phyloP scores from a whole-genome alignment of 2,888 invertebrate genomes.

The Dorcus hopei region DNA sequence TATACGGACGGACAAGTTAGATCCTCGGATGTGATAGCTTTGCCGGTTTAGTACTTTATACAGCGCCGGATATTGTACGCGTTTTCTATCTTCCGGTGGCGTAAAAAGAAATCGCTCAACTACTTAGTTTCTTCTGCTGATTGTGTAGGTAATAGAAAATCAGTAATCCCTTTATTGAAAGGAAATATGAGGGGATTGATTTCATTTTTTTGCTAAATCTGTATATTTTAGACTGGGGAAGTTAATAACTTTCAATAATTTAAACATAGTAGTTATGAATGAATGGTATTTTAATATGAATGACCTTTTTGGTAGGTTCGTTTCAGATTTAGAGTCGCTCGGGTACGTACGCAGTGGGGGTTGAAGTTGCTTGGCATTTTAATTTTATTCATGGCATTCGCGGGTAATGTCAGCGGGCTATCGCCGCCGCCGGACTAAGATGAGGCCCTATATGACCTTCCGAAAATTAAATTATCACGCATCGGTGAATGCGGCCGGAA shows the following conservation, averaged over 20 bases:
- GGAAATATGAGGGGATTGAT: no score
- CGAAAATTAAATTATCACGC: not conserved
- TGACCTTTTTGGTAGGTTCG: not conserved
- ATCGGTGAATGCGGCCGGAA: not conserved
- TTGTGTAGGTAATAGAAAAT: no score
- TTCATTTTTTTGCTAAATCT: no score
- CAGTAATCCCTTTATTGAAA: no score
- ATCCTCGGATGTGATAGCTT: constrained; percentile 7
- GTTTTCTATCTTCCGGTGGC: no score
- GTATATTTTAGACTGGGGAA: no score
- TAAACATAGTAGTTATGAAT: no score
- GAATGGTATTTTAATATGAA: no score
- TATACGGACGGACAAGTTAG: constrained; percentile 25
- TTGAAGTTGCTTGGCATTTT: constrained; percentile 29
- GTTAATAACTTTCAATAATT: no score
- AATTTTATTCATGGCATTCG: constrained; percentile 29
- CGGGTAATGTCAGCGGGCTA: constrained; percentile 28
- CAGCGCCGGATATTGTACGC: no score
- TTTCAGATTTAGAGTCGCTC: constrained; percentile 3
- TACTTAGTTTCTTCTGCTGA: no score
- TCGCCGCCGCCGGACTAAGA: constrained; percentile 12
- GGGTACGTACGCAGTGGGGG: not conserved
- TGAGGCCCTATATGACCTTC: constrained; percentile 14
- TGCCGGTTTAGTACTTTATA: not conserved
- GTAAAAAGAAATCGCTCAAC: no score